These are phyloP conservation scores for Anabas testudineus DNA, from an alignment of 2,797 vertebrate species.

Conservation along the genomic window DNA sequence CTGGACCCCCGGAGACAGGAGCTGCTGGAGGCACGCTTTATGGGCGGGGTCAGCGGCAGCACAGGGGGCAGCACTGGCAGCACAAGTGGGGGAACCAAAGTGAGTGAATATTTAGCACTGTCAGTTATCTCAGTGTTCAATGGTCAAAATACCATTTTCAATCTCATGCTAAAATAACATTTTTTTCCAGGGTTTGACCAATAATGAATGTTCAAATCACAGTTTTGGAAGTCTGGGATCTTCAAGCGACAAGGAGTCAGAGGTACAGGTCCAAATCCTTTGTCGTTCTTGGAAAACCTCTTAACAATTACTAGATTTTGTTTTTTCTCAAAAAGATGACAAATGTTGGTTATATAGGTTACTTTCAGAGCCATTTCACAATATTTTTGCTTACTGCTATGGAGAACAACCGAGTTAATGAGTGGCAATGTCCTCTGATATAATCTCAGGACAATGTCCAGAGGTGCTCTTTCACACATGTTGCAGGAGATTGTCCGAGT, in stretches of 20 bases:
- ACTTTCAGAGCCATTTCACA: neutral
- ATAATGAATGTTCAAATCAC: conserved; percentile 99
- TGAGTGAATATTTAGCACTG: conserved; percentile 73
- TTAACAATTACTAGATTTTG: neutral
- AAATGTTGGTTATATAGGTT: neutral
- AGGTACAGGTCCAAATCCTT: conserved; percentile 81
- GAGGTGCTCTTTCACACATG: too few relatives aligned
- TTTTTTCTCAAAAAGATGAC: neutral
- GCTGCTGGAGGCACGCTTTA: conserved; percentile 96
- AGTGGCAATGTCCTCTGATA: neutral
- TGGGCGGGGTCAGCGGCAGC: conserved; percentile 95
- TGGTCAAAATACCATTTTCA: neutral
- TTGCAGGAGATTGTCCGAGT: too few relatives aligned
- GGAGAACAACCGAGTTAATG: neutral
- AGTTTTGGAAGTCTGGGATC: conserved; percentile 99
- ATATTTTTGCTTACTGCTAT: neutral
- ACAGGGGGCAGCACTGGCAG: conserved; percentile 96
- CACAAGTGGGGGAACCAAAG: conserved; percentile 96
- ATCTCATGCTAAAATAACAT: neutral
- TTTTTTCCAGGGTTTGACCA: conserved; percentile 90
- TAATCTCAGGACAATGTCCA: too few relatives aligned
- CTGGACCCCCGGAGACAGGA: conserved; percentile 98
- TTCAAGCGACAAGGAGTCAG: conserved; percentile 97
- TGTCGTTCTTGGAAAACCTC: neutral
- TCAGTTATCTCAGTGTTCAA: neutral